Evolutionary conservation across 2,797 vertebrate genomes (phyloP).

Genomic region (Melanotaenia trifasciata): DNA sequence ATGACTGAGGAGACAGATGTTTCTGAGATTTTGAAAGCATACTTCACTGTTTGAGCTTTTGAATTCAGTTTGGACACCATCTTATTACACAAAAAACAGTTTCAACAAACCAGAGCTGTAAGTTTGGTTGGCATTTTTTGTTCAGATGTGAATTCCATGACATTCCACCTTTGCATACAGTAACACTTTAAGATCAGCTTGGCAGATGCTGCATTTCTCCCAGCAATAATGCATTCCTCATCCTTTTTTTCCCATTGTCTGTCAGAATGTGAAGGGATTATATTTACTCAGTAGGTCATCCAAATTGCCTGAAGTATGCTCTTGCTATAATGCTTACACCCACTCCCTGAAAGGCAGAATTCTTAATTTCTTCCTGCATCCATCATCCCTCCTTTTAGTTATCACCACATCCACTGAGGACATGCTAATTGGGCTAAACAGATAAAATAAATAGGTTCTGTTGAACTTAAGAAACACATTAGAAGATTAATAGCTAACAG

Average conservation of each 20-base stretch:
- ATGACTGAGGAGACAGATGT: conserved; percentile 6
- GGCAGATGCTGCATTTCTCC: conserved; percentile 26
- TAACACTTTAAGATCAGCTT: background rate
- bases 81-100: background rate
- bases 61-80: background rate
- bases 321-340: conserved; percentile 3
- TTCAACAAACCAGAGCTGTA: conserved; percentile 9
- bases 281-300: conserved; percentile 28
- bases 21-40: background rate
- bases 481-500: background rate
- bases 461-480: background rate
- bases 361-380: conserved; percentile 18
- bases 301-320: conserved; percentile 6
- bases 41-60: background rate
- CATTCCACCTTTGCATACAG: background rate
- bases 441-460: background rate
- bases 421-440: background rate
- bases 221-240: conserved; percentile 4
- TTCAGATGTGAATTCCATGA: background rate
- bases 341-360: conserved; percentile 17
- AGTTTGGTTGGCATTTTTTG: background rate
- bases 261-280: conserved; percentile 21
- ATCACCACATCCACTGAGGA: conserved; percentile 1
- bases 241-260: background rate
- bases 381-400: conserved; percentile 18